Percentiles rank a stretch among this genome's conserved stretches.
Evolutionary conservation across 2,113 vertebrate genomes (phyloP).

Genomic region (Semnornis frantzii): DNA sequence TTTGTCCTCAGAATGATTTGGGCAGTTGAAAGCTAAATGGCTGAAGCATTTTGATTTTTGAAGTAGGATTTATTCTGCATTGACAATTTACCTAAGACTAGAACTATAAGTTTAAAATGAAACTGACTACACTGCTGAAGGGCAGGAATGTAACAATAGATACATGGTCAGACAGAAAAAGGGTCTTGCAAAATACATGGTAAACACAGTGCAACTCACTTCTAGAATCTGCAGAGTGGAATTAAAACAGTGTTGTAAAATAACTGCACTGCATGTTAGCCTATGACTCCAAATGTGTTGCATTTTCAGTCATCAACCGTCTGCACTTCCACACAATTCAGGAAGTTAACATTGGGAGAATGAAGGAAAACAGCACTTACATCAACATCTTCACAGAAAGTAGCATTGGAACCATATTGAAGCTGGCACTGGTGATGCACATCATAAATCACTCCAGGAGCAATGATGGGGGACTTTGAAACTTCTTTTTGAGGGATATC

Average conservation of each 20-base stretch:
- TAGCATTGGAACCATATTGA: slow-evolving; percentile 94
- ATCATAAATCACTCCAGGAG: slow-evolving; percentile 92
- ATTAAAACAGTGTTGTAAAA: neutral
- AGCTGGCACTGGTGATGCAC: slow-evolving; percentile 96
- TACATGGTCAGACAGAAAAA: neutral
- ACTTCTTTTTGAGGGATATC: slow-evolving; percentile 92
- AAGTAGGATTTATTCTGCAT: neutral
- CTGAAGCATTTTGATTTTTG: neutral
- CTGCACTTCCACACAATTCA: neutral
- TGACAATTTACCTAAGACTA: neutral
- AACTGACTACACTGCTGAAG: neutral
- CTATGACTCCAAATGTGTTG: neutral
- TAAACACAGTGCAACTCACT: neutral
- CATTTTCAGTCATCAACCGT: neutral
- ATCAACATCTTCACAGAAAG: slow-evolving; percentile 92
- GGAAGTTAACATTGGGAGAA: neutral
- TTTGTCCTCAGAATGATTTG: neutral
- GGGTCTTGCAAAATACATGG: neutral
- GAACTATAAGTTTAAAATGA: neutral
- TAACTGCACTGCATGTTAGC: neutral
- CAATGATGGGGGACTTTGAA: slow-evolving; percentile 85
- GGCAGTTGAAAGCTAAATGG: neutral
- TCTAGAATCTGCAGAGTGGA: neutral
- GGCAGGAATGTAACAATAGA: neutral
- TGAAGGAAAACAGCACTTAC: slow-evolving; percentile 75